Conservation (phyloP, 2,797 vertebrate species). For the Acomys russatus region DNA sequence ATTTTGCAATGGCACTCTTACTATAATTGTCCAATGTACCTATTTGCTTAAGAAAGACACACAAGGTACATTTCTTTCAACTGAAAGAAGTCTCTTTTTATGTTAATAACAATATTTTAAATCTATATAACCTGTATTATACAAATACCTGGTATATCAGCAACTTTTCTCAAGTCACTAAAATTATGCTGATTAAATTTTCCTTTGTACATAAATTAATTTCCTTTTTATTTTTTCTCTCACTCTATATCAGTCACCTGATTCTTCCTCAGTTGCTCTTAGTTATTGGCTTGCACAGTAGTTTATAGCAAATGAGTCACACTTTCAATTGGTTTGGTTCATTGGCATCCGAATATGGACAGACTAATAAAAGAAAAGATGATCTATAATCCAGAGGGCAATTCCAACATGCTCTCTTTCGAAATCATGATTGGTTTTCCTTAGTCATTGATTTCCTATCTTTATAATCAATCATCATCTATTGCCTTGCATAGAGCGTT, state of each 20-base stretch:
- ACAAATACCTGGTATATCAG: background rate
- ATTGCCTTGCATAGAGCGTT: background rate
- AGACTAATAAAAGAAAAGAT: background rate
- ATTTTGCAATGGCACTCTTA: background rate
- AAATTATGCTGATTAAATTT: background rate
- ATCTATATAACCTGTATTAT: background rate
- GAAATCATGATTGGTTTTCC: background rate
- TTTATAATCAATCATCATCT: background rate
- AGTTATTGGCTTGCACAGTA: background rate
- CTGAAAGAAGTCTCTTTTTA: background rate
- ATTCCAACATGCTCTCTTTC: background rate
- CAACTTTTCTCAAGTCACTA: background rate
- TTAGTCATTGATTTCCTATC: background rate
- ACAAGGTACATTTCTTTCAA: background rate
- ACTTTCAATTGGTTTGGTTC: background rate
- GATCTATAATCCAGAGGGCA: background rate
- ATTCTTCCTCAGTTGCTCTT: background rate
- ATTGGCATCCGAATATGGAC: background rate
- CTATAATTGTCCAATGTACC: too few relatives aligned
- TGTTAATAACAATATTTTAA: background rate
- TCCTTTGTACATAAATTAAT: background rate
- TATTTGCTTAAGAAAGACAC: background rate
- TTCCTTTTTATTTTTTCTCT: background rate
- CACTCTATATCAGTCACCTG: background rate
- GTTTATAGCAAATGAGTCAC: background rate